Conservation (phyloP, 2,888 invertebrate genomes). For the Amphipoea oculea region DNA sequence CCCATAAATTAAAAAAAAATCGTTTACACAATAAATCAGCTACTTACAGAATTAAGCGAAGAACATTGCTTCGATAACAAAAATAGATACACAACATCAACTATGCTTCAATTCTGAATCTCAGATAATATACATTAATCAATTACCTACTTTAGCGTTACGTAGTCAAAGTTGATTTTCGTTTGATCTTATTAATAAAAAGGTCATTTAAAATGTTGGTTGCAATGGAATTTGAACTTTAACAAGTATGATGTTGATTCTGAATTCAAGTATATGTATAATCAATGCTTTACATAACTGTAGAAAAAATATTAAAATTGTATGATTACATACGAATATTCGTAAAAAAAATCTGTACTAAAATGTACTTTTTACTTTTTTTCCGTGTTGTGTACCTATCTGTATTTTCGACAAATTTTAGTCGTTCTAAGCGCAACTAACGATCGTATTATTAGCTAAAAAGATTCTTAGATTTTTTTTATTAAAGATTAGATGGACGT, state of each 20-base stretch:
- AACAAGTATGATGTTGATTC: not conserved
- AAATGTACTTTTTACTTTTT: not conserved
- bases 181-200: not conserved
- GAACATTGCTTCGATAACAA: conserved; percentile 39
- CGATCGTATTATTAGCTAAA: conserved; percentile 51
- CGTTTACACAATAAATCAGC: conserved; percentile 72
- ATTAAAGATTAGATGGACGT: conserved; percentile 34
- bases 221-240: not conserved
- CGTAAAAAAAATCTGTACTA: conserved; percentile 13
- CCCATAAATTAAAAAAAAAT: conserved; percentile 77
- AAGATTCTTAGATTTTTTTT: conserved; percentile 60
- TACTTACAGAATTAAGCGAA: conserved; percentile 80
- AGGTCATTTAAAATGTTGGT: not conserved
- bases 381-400: conserved; percentile 21
- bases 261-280: not conserved
- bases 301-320: not conserved
- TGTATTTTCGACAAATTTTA: conserved; percentile 35
- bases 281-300: too few relatives aligned
- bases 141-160: conserved; percentile 1
- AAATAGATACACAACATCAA: conserved; percentile 38
- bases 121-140: not conserved
- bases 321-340: not conserved
- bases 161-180: not conserved
- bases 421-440: conserved; percentile 57
- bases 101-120: not conserved